A percentile compares a stretch with the other conserved stretches of the same genome.
These are phyloP conservation scores for Gadopsis bispinosus DNA, from an alignment of 2,797 vertebrate species.

Conservation along the genomic window DNA sequence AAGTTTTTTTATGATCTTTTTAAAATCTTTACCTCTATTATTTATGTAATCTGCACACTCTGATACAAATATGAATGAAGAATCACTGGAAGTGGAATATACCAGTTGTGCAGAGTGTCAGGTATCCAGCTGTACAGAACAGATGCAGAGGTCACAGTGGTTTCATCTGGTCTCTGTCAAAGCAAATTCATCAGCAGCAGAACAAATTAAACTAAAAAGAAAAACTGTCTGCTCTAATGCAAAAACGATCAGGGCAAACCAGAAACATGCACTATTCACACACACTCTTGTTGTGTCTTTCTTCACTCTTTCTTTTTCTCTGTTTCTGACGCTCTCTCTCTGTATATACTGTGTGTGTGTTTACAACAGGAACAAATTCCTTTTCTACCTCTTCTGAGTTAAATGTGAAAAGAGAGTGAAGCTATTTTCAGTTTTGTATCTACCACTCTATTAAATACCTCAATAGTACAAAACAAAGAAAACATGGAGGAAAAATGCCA, in stretches of 20 bases:
- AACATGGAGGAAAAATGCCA: not conserved
- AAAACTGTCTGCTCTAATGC: not conserved
- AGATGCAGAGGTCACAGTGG: not conserved
- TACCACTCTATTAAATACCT: not conserved
- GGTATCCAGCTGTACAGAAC: not conserved
- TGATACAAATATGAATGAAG: not conserved
- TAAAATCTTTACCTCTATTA: not conserved
- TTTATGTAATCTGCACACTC: not conserved
- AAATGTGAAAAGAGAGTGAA: slow-evolving; percentile 63
- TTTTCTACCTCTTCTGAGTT: slow-evolving; percentile 45
- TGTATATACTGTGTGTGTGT: not conserved
- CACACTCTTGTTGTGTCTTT: slow-evolving; percentile 23
- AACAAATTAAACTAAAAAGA: not conserved
- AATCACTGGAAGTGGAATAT: not conserved
- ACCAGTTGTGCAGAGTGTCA: not conserved
- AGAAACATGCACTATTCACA: not conserved
- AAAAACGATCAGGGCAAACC: not conserved
- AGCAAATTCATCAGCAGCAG: not conserved
- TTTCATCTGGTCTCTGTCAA: not conserved
- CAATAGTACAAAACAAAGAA: not conserved
- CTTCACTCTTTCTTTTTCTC: not conserved
- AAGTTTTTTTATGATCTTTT: not conserved
- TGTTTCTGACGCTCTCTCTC: slow-evolving; percentile 4
- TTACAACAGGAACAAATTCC: slow-evolving; percentile 40
- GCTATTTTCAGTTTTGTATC: slow-evolving; percentile 53